Base-by-base conservation (phyloP, 2,797 vertebrate genomes). In the Pseudocheirus occidentalis region DNA sequence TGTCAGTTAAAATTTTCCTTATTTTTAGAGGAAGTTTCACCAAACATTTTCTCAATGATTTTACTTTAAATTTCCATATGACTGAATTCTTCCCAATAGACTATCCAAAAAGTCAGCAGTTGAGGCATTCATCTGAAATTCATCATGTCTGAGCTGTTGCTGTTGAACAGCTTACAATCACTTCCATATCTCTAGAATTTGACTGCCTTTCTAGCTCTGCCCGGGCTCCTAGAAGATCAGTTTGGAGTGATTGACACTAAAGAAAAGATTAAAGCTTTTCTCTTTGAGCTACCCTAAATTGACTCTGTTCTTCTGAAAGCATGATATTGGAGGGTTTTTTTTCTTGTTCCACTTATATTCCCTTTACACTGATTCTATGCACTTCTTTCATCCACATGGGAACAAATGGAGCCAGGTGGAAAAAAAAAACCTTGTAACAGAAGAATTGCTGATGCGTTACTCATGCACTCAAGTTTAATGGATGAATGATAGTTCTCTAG, bases 81-180 rank as follows among this genome's bases (percentile, higher is more conserved):
- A 62, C 46, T 1, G 34, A 27, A 92, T 31, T 3, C 1, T 94
- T 28, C 6, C 34, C 4, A 1, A 0, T 24, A 91, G 62, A 27
- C 28, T 94, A 66, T 93, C 66, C 31, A 29, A 55, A 94, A 55
- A 31, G 55, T 91, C 28, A 2, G 7, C 1, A 3, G 24, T 16
- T 12, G 29, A 24, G 21, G 53, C 55, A 4, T 91, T 40, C 52
- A 81, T 50, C 24, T 90, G 14, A 53, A 81, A 11, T 55, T 50
- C n/a, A n/a, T 53, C 5, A 5, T 7, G 73, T 5, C 29, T 0
- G 0, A 52, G 57, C 4, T 14, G 27, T 50, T 16, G 11, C 0
- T 54, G 0, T 3, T 18, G n/a, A 9, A 13, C 2, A 9, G 9
- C 2, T 5, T 24, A 2, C 5, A 90, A 46, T 11, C 54, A 1